Percentiles rank a stretch among this genome's conserved stretches.
These are phyloP conservation scores for Falcaria lacertinaria DNA, from an alignment of 2,888 invertebrate species.

Conservation along the genomic window DNA sequence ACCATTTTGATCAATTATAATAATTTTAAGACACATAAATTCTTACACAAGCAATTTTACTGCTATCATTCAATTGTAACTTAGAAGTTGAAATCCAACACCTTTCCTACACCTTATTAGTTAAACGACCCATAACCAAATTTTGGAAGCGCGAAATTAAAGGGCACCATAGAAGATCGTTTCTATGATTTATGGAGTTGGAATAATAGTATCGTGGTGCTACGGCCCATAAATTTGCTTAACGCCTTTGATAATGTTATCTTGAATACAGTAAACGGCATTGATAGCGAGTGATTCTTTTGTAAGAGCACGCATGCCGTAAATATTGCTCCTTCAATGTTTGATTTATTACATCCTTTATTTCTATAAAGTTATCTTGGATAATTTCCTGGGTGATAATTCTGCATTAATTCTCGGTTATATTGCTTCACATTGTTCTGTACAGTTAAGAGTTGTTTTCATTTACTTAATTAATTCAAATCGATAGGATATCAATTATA, in stretches of 20 bases:
- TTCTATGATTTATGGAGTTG: constrained; percentile 36
- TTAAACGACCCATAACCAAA: constrained; percentile 50
- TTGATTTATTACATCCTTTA: constrained; percentile 39
- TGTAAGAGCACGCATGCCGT: constrained; percentile 43
- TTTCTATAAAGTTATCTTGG: constrained; percentile 20
- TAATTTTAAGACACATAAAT: too few relatives aligned
- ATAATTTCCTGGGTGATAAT: not conserved
- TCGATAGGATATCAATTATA: too few relatives aligned
- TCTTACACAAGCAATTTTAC: too few relatives aligned
- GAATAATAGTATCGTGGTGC: constrained; percentile 55
- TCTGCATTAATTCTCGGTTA: not conserved
- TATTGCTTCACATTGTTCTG: not conserved
- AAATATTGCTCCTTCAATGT: constrained; percentile 25
- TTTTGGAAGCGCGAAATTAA: constrained; percentile 49
- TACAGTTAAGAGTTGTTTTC: too few relatives aligned
- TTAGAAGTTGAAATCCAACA: not conserved
- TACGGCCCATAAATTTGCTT: constrained; percentile 65
- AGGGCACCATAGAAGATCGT: constrained; percentile 28
- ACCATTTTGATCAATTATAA: too few relatives aligned
- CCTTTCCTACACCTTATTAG: constrained; percentile 19
- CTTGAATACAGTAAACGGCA: constrained; percentile 30
- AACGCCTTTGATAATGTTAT: constrained; percentile 45
- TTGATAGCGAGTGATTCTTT: constrained; percentile 40
- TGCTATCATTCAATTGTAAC: too few relatives aligned
- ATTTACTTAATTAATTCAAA: too few relatives aligned